Percentiles rank a stretch among this genome's conserved stretches.
Evolutionary conservation across 1,140 invertebrate genomes (phyloP).

Genomic region (Pseudoatta argentina): DNA sequence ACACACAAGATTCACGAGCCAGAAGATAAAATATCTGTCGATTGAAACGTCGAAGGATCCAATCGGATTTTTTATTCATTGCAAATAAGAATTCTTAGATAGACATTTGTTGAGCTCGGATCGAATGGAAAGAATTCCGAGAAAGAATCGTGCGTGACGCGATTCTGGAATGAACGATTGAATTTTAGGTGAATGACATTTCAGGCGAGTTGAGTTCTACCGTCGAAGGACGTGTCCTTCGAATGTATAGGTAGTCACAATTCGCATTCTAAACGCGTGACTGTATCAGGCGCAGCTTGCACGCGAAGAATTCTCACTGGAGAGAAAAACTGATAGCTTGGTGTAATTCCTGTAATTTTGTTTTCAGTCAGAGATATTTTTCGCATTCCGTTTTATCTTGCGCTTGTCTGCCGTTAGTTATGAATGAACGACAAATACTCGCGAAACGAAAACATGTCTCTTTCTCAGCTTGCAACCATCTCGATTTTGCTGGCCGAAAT

Average conservation of each 20-base stretch:
- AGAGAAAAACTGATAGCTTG: neutral
- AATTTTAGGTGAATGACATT: conserved; percentile 13
- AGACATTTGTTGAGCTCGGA: neutral
- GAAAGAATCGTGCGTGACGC: neutral
- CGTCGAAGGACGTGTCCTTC: conserved; percentile 15
- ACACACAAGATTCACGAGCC: neutral
- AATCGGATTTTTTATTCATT: neutral
- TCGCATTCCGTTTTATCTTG: neutral
- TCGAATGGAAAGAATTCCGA: neutral
- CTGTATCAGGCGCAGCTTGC: neutral
- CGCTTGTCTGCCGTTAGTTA: neutral
- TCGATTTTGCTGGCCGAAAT: neutral
- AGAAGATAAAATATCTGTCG: neutral
- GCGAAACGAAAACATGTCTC: neutral
- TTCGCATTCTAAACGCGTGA: conserved; percentile 15
- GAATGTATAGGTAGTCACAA: neutral
- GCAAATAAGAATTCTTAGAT: too few species aligned
- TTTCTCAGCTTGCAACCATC: neutral
- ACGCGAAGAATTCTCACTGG: neutral
- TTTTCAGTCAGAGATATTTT: neutral
- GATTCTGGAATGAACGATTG: neutral
- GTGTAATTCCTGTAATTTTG: neutral
- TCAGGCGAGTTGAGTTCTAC: neutral
- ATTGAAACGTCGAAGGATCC: neutral
- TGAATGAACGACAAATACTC: too few species aligned